Conservation (phyloP, 1,140 invertebrate genomes). For the Drosophila equinoxialis region DNA sequence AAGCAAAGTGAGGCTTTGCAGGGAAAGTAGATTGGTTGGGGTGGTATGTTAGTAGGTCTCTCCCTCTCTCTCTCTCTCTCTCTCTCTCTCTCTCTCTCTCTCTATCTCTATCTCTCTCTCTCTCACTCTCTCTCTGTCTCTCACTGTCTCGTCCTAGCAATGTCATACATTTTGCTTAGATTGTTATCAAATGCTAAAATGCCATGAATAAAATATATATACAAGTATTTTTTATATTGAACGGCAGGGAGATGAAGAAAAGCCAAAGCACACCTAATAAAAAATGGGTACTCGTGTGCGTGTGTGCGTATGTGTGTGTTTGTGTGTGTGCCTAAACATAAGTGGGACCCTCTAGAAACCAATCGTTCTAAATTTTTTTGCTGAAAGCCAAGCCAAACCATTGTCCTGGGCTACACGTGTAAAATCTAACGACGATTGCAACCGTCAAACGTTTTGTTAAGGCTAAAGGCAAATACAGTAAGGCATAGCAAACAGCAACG, state of each 20-base stretch:
- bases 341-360: conserved; percentile 16
- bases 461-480: conserved; percentile 48
- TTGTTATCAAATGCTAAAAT: conserved; percentile 76
- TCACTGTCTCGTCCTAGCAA: conserved; percentile 37
- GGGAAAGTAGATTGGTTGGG: not conserved
- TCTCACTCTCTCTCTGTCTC: no score
- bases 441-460: conserved; percentile 70
- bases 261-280: conserved; percentile 59
- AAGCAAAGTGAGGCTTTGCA: not conserved
- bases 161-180: conserved; percentile 78
- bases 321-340: conserved; percentile 1
- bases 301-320: not conserved
- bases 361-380: conserved; percentile 39
- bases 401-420: conserved; percentile 60
- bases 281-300: conserved; percentile 39
- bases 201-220: conserved; percentile 68
- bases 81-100: no score
- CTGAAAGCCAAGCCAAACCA: conserved; percentile 13
- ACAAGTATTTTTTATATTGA: conserved; percentile 14
- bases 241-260: not conserved
- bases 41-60: not conserved
- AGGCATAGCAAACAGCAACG: conserved; percentile 15
- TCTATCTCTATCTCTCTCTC: no score
- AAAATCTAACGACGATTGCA: conserved; percentile 55
- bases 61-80: no score